phyloP scores from a whole-genome alignment of 2,888 invertebrate species.

The Ectemnius cavifrons region DNA sequence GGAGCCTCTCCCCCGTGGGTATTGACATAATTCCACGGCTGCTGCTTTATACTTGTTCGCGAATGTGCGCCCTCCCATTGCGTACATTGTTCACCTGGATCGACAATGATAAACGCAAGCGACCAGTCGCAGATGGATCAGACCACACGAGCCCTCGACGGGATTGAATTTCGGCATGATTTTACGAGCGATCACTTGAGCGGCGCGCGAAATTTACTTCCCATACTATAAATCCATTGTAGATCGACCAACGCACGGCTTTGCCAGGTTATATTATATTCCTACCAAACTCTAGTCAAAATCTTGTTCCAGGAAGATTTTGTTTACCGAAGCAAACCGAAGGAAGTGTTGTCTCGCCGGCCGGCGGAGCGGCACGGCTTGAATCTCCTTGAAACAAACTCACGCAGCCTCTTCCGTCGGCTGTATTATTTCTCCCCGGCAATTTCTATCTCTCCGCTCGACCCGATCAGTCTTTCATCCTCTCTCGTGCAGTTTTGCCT shows the following conservation, averaged over 20 bases:
- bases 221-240: too few species aligned
- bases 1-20: not conserved
- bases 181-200: conserved; percentile 6
- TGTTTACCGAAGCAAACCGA: conserved; percentile 17
- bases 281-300: too few species aligned
- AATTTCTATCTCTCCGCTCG: conserved; percentile 26
- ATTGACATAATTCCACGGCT: conserved; percentile 6
- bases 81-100: conserved; percentile 7
- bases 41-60: not conserved
- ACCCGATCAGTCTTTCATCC: conserved; percentile 9
- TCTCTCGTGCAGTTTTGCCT: not conserved
- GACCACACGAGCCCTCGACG: not conserved
- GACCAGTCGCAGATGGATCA: not conserved
- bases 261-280: not conserved
- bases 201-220: not conserved
- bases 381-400: conserved; percentile 24
- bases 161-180: not conserved
- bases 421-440: conserved; percentile 9
- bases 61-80: not conserved
- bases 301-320: not conserved
- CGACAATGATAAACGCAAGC: conserved; percentile 4
- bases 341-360: conserved; percentile 4
- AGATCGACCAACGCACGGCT: not conserved
- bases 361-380: conserved; percentile 1
- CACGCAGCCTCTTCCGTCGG: not conserved